These are phyloP conservation scores for Amphiduros pacificus DNA, from an alignment of 2,888 invertebrate genomes.

Conservation along the genomic window DNA sequence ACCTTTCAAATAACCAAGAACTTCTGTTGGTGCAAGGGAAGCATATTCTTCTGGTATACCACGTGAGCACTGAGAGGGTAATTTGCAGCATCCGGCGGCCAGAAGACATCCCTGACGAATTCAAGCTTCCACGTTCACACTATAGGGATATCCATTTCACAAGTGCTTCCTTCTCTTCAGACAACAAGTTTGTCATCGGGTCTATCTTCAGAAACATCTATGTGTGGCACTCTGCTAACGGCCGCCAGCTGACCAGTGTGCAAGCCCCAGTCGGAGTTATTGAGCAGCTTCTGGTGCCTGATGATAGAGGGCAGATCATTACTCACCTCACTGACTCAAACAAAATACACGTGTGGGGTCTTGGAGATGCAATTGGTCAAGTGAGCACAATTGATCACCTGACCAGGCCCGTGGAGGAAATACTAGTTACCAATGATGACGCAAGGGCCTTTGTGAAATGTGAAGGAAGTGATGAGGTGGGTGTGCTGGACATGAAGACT, in stretches of 20 bases:
- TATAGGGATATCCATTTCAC: constrained; percentile 42
- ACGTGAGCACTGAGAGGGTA: constrained; percentile 42
- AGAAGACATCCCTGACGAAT: constrained; percentile 47
- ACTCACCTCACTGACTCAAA: constrained; percentile 39
- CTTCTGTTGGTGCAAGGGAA: constrained; percentile 24
- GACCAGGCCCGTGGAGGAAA: constrained; percentile 45
- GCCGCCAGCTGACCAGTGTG: constrained; percentile 36
- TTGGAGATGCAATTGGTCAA: constrained; percentile 45
- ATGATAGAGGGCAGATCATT: constrained; percentile 40
- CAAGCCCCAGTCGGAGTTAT: constrained; percentile 55
- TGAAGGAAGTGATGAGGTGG: constrained; percentile 51
- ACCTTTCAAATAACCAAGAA: constrained; percentile 25
- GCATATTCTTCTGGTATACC: constrained; percentile 44
- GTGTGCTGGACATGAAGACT: constrained; percentile 51
- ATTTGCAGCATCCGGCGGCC: constrained; percentile 44
- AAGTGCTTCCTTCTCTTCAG: constrained; percentile 49
- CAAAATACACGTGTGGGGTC: constrained; percentile 52
- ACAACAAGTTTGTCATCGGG: constrained; percentile 48
- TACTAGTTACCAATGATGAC: constrained; percentile 41
- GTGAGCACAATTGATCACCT: constrained; percentile 47
- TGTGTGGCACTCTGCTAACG: constrained; percentile 45
- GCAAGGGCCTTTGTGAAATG: constrained; percentile 45
- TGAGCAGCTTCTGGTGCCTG: constrained; percentile 40
- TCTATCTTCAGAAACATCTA: constrained; percentile 56
- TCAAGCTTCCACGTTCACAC: constrained; percentile 49